Conservation (phyloP, 2,113 vertebrate genomes). For the Platysteira castanea region DNA sequence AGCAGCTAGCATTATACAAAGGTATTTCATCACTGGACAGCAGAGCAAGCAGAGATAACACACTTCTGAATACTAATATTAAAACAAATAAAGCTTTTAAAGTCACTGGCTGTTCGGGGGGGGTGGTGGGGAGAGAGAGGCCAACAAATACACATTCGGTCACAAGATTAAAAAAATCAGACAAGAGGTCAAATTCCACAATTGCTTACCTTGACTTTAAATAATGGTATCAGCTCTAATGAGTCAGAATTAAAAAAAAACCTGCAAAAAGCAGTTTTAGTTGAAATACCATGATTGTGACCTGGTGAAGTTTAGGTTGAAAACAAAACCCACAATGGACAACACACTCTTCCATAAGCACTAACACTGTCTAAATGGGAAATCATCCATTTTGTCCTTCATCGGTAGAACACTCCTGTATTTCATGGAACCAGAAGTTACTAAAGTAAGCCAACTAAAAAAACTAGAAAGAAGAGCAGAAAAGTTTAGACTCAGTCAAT, state of each 20-base stretch:
- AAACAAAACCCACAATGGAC: background rate
- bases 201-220: background rate
- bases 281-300: background rate
- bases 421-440: background rate
- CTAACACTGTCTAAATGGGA: background rate
- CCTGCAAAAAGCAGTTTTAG: background rate
- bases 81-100: background rate
- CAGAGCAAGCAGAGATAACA: background rate
- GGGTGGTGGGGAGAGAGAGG: background rate
- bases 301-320: background rate
- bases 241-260: background rate
- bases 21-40: background rate
- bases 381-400: background rate
- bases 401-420: background rate
- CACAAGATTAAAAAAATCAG: background rate
- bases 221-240: background rate
- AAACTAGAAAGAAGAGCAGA: background rate
- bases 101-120: background rate
- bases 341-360: background rate
- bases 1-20: background rate
- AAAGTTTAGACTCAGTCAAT: background rate
- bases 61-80: background rate
- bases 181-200: background rate
- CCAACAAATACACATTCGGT: accelerated
- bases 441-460: background rate